These are phyloP conservation scores for Notolabrus celidotus DNA, from an alignment of 2,797 vertebrate genomes.

Conservation along the genomic window DNA sequence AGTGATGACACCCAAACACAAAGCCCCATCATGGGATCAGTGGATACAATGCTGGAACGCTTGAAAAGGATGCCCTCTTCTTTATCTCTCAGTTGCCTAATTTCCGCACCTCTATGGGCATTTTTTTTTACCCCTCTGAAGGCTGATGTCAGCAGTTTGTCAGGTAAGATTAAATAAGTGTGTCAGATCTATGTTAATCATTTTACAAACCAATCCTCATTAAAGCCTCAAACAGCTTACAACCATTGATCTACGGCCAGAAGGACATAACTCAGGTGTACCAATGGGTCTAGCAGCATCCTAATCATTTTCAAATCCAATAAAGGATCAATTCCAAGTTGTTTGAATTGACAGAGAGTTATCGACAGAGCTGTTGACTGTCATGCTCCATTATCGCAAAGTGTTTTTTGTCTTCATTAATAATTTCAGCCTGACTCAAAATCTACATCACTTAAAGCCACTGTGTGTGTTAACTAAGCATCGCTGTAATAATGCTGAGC, in stretches of 20 bases:
- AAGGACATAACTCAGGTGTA: constrained; percentile 5
- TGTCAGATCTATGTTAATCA: constrained; percentile 21
- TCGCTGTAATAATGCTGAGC: not conserved
- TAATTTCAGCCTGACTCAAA: constrained; percentile 10
- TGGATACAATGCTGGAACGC: constrained; percentile 1
- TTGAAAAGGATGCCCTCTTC: not conserved
- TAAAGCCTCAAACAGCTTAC: constrained; percentile 28
- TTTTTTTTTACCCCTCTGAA: not conserved
- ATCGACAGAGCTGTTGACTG: constrained; percentile 33
- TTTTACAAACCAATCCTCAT: constrained; percentile 43
- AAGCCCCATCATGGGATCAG: constrained; percentile 30
- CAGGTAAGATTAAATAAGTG: not conserved
- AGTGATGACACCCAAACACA: constrained; percentile 31
- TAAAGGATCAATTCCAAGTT: constrained; percentile 30
- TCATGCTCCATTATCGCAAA: constrained; percentile 23
- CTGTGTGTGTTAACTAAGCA: not conserved
- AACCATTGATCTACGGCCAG: constrained; percentile 34
- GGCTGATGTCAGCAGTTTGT: constrained; percentile 16
- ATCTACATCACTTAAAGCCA: not conserved
- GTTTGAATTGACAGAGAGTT: constrained; percentile 33
- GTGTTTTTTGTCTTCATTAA: not conserved
- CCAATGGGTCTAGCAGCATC: constrained; percentile 10
- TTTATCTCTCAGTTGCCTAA: constrained; percentile 4
- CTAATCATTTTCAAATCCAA: constrained; percentile 46
- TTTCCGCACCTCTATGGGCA: not conserved